Evolutionary conservation across 2,888 invertebrate genomes (phyloP).

Genomic region (Operophtera brumata): DNA sequence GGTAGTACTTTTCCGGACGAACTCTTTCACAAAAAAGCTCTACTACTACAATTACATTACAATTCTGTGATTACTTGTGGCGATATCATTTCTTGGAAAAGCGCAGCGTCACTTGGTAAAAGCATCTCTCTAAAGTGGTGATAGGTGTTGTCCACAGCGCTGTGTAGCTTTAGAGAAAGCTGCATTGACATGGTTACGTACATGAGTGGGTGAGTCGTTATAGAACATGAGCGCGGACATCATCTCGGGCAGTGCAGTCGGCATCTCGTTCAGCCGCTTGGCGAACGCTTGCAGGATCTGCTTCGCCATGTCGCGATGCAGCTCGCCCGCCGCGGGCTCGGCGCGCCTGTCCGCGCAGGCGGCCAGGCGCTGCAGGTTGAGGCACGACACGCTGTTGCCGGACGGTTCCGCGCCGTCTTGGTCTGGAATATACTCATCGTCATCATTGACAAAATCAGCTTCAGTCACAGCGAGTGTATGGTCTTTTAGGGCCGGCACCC

Average conservation of each 20-base stretch:
- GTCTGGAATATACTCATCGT: slow-evolving; percentile 76
- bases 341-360: slow-evolving; percentile 83
- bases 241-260: slow-evolving; percentile 88
- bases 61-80: no score
- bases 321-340: slow-evolving; percentile 60
- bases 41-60: no score
- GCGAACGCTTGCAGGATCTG: slow-evolving; percentile 82
- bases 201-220: slow-evolving; percentile 87
- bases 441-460: neutral
- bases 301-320: slow-evolving; percentile 78
- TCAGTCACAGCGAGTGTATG: no score
- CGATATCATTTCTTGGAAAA: no score
- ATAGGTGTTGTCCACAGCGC: no score
- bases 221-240: slow-evolving; percentile 85
- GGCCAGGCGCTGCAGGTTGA: slow-evolving; percentile 88
- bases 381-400: slow-evolving; percentile 93
- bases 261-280: slow-evolving; percentile 82
- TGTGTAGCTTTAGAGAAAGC: no score
- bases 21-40: no score
- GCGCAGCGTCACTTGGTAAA: no score
- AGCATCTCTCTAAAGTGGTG: no score
- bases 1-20: no score
- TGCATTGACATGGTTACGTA: slow-evolving; percentile 48
- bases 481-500: no score
- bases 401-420: slow-evolving; percentile 97